A percentile compares a stretch with the other conserved stretches of the same genome.
These are phyloP conservation scores for Salvelinus namaycush DNA, from an alignment of 2,113 vertebrate genomes.

Conservation along the genomic window DNA sequence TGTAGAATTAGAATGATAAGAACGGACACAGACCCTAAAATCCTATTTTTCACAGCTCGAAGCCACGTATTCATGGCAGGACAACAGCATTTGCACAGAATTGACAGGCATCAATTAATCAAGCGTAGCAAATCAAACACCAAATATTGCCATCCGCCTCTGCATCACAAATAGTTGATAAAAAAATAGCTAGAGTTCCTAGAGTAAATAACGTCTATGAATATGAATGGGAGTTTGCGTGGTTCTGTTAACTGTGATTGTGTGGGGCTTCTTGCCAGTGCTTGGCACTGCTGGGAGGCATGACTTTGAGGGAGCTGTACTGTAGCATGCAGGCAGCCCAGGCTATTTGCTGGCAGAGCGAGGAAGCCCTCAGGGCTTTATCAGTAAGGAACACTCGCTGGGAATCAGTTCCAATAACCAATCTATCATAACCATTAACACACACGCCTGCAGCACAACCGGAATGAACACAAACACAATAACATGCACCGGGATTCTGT, in stretches of 20 bases:
- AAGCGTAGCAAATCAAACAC: no score
- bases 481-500: background rate
- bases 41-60: no score
- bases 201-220: no score
- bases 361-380: constrained; percentile 46
- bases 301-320: constrained; percentile 32
- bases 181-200: no score
- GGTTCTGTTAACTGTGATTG: constrained; percentile 39
- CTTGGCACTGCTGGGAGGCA: constrained; percentile 45
- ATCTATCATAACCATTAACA: constrained; percentile 36
- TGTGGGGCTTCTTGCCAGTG: constrained; percentile 8
- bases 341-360: constrained; percentile 41
- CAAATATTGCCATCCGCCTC: no score
- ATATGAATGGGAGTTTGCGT: no score
- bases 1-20: no score
- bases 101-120: no score
- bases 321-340: constrained; percentile 26
- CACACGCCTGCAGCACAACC: background rate
- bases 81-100: no score
- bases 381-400: constrained; percentile 49
- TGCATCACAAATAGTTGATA: no score
- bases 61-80: no score
- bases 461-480: background rate
- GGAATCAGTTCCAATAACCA: constrained; percentile 32
- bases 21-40: no score